phyloP scores from a whole-genome alignment of 2,113 vertebrate genomes.

The Nesoenas mayeri region DNA sequence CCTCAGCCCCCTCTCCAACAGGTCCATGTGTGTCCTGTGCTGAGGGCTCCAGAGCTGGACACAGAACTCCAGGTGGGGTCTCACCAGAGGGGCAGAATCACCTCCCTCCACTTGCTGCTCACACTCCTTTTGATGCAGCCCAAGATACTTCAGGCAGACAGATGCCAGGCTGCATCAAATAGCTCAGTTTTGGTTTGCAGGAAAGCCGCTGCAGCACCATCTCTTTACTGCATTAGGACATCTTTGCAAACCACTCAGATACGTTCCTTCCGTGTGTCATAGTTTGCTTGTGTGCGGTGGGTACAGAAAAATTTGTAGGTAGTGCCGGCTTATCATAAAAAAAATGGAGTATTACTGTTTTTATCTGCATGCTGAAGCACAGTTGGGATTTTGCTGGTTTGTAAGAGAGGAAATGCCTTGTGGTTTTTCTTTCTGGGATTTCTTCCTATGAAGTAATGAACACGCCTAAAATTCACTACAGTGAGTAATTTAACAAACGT shows the following conservation, averaged over 20 bases:
- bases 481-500: not conserved
- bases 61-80: no score
- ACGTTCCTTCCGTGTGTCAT: rapidly evolving
- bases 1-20: no score
- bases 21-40: no score
- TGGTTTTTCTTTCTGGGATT: not conserved
- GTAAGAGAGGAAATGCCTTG: not conserved
- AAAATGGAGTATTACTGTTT: not conserved
- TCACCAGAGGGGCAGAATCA: no score
- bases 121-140: no score
- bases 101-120: no score
- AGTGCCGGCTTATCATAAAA: not conserved
- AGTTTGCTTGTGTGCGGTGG: not conserved
- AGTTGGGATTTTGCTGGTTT: not conserved
- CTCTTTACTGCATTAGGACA: not conserved
- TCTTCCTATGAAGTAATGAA: not conserved
- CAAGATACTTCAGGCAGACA: not conserved
- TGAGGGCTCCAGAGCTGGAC: no score
- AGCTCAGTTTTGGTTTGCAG: not conserved
- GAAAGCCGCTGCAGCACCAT: not conserved
- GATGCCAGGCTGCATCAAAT: not conserved
- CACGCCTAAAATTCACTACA: not conserved
- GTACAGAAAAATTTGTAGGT: not conserved
- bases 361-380: rapidly evolving
- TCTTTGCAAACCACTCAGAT: not conserved